These are phyloP conservation scores for Chiloscyllium punctatum DNA, from an alignment of 2,797 vertebrate species.

Conservation along the genomic window DNA sequence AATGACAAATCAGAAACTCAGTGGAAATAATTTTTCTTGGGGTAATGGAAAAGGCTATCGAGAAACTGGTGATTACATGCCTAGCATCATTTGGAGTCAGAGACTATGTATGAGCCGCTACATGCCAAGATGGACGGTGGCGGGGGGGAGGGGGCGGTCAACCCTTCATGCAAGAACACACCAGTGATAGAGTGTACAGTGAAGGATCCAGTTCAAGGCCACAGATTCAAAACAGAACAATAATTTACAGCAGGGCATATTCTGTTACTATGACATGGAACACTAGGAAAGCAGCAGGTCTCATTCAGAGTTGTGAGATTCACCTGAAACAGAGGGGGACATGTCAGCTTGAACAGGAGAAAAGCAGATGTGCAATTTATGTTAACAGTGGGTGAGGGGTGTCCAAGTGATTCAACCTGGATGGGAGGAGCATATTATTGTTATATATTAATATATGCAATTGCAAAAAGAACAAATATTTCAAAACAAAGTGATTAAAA, in stretches of 20 bases:
- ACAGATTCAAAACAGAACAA: not conserved
- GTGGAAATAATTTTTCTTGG: not conserved
- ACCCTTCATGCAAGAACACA: not conserved
- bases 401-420: not conserved
- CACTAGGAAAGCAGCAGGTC: not conserved
- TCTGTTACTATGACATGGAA: not conserved
- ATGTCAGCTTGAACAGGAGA: not conserved
- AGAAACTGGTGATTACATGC: not conserved
- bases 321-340: not conserved
- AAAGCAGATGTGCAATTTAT: not conserved
- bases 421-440: not conserved
- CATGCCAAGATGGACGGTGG: fast-evolving
- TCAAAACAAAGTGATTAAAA: not conserved
- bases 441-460: not conserved
- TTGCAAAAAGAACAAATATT: not conserved
- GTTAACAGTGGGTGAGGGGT: not conserved
- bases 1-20: not conserved
- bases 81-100: not conserved
- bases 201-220: not conserved
- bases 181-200: not conserved
- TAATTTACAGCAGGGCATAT: not conserved
- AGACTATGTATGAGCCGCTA: not conserved
- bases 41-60: not conserved
- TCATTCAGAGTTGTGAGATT: not conserved
- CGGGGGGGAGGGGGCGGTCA: not conserved